Conservation (phyloP, 2,113 vertebrate species). For the Hyla sarda region DNA sequence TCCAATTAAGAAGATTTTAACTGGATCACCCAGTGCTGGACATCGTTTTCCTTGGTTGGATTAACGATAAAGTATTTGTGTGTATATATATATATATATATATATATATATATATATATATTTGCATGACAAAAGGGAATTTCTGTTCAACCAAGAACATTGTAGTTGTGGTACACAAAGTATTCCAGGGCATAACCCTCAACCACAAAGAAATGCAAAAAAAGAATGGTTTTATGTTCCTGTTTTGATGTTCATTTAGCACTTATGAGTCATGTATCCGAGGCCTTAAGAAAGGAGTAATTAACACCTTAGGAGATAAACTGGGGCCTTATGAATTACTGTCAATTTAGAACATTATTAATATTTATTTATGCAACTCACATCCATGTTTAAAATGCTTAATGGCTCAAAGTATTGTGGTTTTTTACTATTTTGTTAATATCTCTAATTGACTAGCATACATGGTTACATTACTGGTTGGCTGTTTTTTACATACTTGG, state of each 20-base stretch:
- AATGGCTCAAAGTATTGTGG: neutral
- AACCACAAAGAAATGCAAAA: neutral
- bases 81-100: too few species aligned
- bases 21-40: too few species aligned
- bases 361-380: conserved; percentile 8
- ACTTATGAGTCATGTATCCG: neutral
- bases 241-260: neutral
- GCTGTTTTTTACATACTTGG: neutral
- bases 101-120: neutral
- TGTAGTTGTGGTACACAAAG: neutral
- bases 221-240: too few species aligned
- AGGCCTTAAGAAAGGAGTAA: conserved; percentile 8
- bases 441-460: neutral
- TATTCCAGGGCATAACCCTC: neutral
- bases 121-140: neutral
- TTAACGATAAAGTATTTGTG: too few species aligned
- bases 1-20: too few species aligned
- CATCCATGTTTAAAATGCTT: neutral
- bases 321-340: neutral
- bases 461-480: neutral
- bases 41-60: too few species aligned
- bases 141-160: neutral
- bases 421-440: conserved; percentile 1
- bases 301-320: neutral
- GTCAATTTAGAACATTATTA: conserved; percentile 5